phyloP scores from a whole-genome alignment of 2,797 vertebrate species.

The Tadarida brasiliensis region DNA sequence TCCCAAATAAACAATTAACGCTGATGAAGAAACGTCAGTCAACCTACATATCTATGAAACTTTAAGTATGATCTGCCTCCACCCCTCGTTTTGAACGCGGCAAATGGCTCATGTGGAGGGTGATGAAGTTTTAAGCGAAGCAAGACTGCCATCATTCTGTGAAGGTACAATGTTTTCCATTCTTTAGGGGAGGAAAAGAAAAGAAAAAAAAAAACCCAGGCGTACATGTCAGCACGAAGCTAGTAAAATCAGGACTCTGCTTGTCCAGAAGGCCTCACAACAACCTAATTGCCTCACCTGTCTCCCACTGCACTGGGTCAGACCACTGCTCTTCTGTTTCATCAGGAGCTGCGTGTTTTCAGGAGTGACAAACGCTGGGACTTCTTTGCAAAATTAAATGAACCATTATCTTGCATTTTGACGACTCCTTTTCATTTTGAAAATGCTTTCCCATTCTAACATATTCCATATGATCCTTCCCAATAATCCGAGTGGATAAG shows the following conservation, averaged over 20 bases:
- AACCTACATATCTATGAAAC: background rate
- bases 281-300: constrained; percentile 58
- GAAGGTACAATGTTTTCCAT: constrained; percentile 68
- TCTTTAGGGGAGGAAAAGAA: constrained; percentile 52
- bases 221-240: constrained; percentile 53
- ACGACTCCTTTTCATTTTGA: constrained; percentile 25
- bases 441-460: constrained; percentile 54
- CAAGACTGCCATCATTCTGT: constrained; percentile 66
- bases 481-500: background rate
- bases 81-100: background rate
- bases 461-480: constrained; percentile 28
- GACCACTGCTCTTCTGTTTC: constrained; percentile 13
- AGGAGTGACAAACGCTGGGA: constrained; percentile 45
- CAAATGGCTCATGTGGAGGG: background rate
- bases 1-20: background rate
- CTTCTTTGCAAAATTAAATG: constrained; percentile 72
- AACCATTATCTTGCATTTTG: constrained; percentile 38
- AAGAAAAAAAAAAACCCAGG: background rate
- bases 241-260: constrained; percentile 70
- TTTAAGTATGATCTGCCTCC: background rate
- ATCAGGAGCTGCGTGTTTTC: constrained; percentile 44
- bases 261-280: constrained; percentile 65
- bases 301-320: background rate
- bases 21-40: background rate
- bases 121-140: constrained; percentile 41